These are phyloP conservation scores for Alosa alosa DNA, from an alignment of 2,113 vertebrate genomes.

Conservation along the genomic window DNA sequence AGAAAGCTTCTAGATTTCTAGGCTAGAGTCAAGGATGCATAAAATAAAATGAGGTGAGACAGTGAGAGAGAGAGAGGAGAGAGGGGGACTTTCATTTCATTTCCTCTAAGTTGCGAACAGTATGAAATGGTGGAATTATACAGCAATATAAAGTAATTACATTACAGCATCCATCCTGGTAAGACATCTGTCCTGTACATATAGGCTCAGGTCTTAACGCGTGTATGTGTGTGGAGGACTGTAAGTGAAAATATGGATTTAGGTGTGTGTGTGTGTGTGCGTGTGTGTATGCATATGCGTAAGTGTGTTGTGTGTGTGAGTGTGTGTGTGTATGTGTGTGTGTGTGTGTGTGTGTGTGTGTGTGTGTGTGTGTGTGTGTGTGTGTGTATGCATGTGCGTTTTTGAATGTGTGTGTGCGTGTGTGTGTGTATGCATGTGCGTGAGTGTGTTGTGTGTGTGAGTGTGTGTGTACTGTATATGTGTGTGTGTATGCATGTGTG, in stretches of 20 bases:
- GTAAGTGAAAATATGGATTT: background rate
- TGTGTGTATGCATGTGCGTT: background rate
- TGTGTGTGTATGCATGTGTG: no score
- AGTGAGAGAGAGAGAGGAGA: background rate
- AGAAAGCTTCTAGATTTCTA: no score
- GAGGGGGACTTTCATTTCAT: background rate
- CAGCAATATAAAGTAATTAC: background rate
- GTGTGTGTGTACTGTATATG: no score
- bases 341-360: no score
- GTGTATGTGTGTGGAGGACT: no score
- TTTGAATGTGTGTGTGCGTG: no score
- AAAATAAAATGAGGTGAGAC: background rate
- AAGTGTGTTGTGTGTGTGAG: background rate
- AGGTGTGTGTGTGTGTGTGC: background rate
- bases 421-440: background rate
- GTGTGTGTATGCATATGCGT: background rate
- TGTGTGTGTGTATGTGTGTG: no score
- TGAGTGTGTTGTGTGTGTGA: background rate
- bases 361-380: background rate
- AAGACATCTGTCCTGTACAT: background rate
- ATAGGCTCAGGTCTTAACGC: background rate
- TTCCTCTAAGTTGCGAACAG: background rate
- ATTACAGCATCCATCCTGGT: background rate
- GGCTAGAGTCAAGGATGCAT: background rate
- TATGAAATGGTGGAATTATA: background rate